Base-by-base conservation (phyloP, 1,140 invertebrate species). In the Drosophila pallidifrons region DNA sequence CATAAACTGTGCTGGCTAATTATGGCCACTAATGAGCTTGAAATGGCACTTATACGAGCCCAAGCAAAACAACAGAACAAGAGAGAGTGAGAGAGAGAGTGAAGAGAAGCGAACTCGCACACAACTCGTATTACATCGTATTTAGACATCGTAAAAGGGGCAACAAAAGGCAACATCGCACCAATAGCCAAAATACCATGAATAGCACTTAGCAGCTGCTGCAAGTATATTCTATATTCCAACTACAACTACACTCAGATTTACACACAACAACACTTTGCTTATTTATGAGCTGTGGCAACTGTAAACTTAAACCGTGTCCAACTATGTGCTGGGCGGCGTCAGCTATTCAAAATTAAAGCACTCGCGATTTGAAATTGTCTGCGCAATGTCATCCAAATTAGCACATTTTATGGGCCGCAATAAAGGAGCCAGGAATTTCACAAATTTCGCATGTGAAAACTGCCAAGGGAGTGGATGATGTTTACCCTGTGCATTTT, bases 1-100 rank as follows among this genome's bases (percentile, higher is more conserved):
- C 83, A 87, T 87, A 87, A 87, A 87, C 80, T 75, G 43, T 63
- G 59, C 63, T 80, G 83, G 82, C 82, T 87, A 87, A 87, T 87
- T 87, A 88, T 87, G 83, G 82, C 82, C 85, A 77, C 82, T 87
- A 87, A 87, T 87, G 82, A 87, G 82, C 83, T 87, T 88, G 83
- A 87, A 87, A 87, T 87, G 82, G 82, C 85, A 88, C 85, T 87
- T 87, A 77, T 79, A 60, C 75, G 81, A 87, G 57, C 64, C 73
- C 61, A 66, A 66, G 59, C 60, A 78, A 65, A 55, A 47, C 68
- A 80, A 55, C 30, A 64, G 20, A 25, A 45, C 20, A 28, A 32
- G 28, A 46, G 5, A 46, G 10, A 60, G 13, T 51, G 5, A 20
- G 5, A 46, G 10, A 60, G 13, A 58, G 5, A 20, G 15, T 4